These are phyloP conservation scores for Elgaria multicarinata DNA, from an alignment of 2,113 vertebrate species.

Conservation along the genomic window DNA sequence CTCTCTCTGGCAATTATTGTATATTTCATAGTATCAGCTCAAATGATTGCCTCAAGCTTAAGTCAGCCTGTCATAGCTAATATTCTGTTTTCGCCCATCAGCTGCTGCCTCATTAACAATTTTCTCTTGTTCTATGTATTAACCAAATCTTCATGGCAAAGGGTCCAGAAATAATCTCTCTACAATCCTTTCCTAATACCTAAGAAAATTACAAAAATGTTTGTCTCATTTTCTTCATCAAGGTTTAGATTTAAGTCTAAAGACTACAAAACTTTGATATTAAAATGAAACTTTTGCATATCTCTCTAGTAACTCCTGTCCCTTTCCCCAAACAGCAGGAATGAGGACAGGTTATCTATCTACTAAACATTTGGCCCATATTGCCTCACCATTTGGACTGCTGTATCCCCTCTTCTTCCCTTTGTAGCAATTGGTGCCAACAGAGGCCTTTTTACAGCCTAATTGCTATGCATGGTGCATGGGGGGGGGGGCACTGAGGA, in stretches of 20 bases:
- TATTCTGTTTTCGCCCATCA: background rate
- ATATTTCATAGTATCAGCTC: constrained; percentile 52
- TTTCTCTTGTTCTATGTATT: background rate
- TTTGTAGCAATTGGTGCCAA: too few species aligned
- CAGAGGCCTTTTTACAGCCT: too few species aligned
- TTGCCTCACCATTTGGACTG: background rate
- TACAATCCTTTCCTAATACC: background rate
- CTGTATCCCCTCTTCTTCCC: too few species aligned
- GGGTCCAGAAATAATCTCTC: background rate
- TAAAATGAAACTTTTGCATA: constrained; percentile 17
- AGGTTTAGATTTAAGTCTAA: background rate
- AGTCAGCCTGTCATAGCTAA: background rate
- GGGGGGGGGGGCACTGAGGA: too few species aligned
- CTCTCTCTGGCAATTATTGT: constrained; percentile 49
- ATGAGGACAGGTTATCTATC: background rate
- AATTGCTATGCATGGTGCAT: too few species aligned
- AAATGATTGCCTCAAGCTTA: constrained; percentile 11
- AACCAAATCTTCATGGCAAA: background rate
- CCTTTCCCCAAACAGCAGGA: background rate
- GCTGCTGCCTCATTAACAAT: background rate
- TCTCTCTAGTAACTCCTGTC: background rate
- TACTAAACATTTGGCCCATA: background rate
- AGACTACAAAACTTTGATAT: background rate
- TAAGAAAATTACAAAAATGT: background rate
- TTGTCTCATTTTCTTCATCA: background rate